Evolutionary conservation across 2,113 vertebrate genomes (phyloP).

Genomic region (Puntigrus tetrazona): DNA sequence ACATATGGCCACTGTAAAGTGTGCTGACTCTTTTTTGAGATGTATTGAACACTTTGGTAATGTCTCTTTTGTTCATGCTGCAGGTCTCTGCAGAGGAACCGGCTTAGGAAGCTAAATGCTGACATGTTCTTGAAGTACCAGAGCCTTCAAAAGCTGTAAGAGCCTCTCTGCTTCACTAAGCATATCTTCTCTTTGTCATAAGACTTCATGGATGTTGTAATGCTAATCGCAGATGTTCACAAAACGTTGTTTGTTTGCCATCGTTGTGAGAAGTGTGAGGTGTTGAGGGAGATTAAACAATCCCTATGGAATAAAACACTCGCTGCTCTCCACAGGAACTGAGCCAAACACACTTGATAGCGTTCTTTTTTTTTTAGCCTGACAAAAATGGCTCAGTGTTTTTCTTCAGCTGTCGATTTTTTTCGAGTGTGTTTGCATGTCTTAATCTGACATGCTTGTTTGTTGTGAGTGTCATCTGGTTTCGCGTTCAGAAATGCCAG

Average conservation of each 20-base stretch:
- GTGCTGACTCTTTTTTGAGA: neutral
- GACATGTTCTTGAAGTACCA: constrained; percentile 84
- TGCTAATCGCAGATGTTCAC: neutral
- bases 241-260: neutral
- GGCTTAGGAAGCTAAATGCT: constrained; percentile 80
- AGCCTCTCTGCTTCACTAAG: neutral
- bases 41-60: neutral
- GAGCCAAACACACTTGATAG: neutral
- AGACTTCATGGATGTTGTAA: neutral
- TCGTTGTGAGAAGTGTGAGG: neutral
- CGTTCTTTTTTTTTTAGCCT: neutral
- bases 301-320: neutral
- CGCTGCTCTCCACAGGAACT: neutral
- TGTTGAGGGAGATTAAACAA: neutral
- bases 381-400: neutral
- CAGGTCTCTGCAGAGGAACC: constrained; percentile 89
- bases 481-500: neutral
- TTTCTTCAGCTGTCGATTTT: constrained; percentile 8
- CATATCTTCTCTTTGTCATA: neutral
- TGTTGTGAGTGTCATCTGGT: neutral
- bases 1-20: neutral
- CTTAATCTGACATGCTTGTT: neutral
- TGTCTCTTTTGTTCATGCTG: constrained; percentile 21
- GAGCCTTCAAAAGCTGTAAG: constrained; percentile 90
- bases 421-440: neutral